Percentiles rank a stretch among this genome's conserved stretches.
These are phyloP conservation scores for Clarias macrocephalus DNA, from an alignment of 2,113 vertebrate species.

Conservation along the genomic window DNA sequence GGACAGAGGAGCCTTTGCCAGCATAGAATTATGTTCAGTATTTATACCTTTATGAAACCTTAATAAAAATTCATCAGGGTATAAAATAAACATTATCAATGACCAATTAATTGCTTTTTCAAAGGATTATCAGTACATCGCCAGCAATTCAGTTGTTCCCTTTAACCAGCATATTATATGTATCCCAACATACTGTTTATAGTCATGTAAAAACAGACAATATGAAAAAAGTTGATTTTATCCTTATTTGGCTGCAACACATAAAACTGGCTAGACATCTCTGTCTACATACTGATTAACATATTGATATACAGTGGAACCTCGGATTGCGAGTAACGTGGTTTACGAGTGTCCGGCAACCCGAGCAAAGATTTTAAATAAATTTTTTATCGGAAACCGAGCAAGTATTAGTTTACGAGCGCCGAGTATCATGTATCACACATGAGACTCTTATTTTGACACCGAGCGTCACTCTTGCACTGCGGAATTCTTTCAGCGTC, in stretches of 20 bases:
- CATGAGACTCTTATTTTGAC: too few relatives aligned
- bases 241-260: not conserved
- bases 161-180: not conserved
- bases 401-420: too few relatives aligned
- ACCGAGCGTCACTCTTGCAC: too few relatives aligned
- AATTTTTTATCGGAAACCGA: too few relatives aligned
- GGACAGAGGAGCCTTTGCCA: not conserved
- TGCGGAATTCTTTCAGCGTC: too few relatives aligned
- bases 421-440: too few relatives aligned
- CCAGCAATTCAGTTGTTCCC: not conserved
- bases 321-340: too few relatives aligned
- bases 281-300: too few relatives aligned
- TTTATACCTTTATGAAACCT: not conserved
- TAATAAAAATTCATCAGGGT: not conserved
- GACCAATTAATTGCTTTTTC: not conserved
- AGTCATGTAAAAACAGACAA: not conserved
- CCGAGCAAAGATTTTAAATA: too few relatives aligned
- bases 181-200: not conserved
- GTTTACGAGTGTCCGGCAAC: too few relatives aligned
- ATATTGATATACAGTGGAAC: too few relatives aligned
- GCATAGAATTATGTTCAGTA: not conserved
- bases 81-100: not conserved
- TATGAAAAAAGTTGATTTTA: not conserved
- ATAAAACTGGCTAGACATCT: too few relatives aligned
- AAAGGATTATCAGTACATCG: constrained; percentile 3